These are phyloP conservation scores for Tenodera sinensis DNA, from an alignment of 2,888 invertebrate species.

Conservation along the genomic window DNA sequence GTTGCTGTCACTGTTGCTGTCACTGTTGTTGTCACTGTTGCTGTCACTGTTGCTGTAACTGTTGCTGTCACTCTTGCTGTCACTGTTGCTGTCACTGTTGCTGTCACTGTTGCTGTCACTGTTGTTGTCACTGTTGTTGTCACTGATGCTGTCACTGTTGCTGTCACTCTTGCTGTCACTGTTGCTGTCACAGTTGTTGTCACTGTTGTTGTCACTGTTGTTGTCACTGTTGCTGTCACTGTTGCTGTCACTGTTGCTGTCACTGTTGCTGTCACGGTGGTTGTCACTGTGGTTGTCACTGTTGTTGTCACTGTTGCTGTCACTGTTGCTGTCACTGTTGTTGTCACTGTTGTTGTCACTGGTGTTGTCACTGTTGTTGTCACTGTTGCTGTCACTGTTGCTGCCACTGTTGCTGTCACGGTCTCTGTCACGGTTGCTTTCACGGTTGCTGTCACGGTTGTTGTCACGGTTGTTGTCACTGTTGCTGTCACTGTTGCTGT, in stretches of 20 bases:
- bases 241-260: constrained; percentile 12
- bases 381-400: neutral
- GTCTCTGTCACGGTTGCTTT: too few relatives aligned
- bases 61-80: too few relatives aligned
- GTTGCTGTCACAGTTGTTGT: neutral
- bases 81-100: too few relatives aligned
- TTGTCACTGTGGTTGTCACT: neutral
- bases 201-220: neutral
- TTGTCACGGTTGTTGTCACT: too few relatives aligned
- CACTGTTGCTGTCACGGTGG: neutral
- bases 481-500: too few relatives aligned
- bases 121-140: neutral
- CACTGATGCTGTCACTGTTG: too few relatives aligned
- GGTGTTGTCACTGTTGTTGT: neutral
- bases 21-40: neutral
- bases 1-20: neutral
- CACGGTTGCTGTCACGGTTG: too few relatives aligned
- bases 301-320: neutral
- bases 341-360: constrained; percentile 7
- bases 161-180: too few relatives aligned
- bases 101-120: neutral
- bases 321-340: constrained; percentile 2
- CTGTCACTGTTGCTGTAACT: neutral
- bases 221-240: constrained; percentile 4
- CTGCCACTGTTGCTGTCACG: too few relatives aligned